A percentile compares a stretch with the other conserved stretches of the same genome.
phyloP scores from a whole-genome alignment of 2,113 vertebrate species.

The Aegithalos caudatus region DNA sequence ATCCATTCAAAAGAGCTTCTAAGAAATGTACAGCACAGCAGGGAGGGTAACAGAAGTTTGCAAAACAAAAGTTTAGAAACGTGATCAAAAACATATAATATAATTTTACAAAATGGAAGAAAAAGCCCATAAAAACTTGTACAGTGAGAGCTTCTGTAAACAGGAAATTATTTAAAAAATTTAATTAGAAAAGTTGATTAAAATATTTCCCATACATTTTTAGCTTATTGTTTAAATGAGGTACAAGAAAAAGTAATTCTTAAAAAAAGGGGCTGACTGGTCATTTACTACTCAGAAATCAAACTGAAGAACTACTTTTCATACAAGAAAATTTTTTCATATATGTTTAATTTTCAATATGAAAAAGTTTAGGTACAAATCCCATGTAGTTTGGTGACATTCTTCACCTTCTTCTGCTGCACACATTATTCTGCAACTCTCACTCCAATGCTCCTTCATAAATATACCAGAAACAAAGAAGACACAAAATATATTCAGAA shows the following conservation, averaged over 20 bases:
- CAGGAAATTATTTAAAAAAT: background rate
- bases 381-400: background rate
- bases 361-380: background rate
- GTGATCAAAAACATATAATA: background rate
- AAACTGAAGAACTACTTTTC: background rate
- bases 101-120: background rate
- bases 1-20: background rate
- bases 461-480: background rate
- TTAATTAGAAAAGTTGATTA: background rate
- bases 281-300: background rate
- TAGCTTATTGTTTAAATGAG: background rate
- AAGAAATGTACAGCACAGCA: background rate
- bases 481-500: background rate
- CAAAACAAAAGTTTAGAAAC: background rate
- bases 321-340: background rate
- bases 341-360: background rate
- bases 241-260: background rate
- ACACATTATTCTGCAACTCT: background rate
- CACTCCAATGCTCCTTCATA: background rate
- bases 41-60: background rate
- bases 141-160: background rate
- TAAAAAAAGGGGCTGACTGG: background rate
- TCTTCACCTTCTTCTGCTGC: background rate
- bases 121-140: background rate
- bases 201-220: background rate